Conservation (phyloP, 1,140 invertebrate genomes). For the Bombus polaris region DNA sequence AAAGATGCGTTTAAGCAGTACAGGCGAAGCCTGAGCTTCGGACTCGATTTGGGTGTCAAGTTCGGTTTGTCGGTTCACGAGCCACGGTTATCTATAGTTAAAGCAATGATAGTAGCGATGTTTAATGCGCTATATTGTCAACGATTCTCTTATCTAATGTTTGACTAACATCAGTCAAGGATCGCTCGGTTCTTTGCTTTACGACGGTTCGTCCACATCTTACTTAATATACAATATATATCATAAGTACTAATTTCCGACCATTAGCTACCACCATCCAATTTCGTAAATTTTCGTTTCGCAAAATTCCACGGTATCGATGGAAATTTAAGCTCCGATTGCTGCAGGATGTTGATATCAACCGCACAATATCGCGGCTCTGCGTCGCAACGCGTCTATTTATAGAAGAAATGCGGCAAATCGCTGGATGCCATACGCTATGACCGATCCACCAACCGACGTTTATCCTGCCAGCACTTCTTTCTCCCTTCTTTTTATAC, state of each 20-base stretch:
- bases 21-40: not conserved
- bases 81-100: constrained; percentile 9
- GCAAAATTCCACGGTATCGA: not conserved
- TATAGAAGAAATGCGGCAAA: constrained; percentile 37
- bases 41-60: not conserved
- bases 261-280: not conserved
- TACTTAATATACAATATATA: not conserved
- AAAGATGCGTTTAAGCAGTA: not conserved
- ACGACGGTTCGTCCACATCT: not conserved
- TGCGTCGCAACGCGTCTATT: constrained; percentile 36
- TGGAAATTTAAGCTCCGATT: not conserved
- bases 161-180: constrained; percentile 11
- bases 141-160: constrained; percentile 15
- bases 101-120: not conserved
- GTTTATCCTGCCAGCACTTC: not conserved
- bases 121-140: not conserved
- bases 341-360: constrained; percentile 33
- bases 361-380: constrained; percentile 19
- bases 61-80: not conserved
- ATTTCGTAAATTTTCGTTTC: not conserved
- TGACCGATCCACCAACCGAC: not conserved
- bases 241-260: not conserved
- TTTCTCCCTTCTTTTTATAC: no score
- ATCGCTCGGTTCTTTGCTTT: not conserved
- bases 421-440: constrained; percentile 1